phyloP scores from a whole-genome alignment of 2,888 invertebrate species.

The Sminthurides aquaticus region DNA sequence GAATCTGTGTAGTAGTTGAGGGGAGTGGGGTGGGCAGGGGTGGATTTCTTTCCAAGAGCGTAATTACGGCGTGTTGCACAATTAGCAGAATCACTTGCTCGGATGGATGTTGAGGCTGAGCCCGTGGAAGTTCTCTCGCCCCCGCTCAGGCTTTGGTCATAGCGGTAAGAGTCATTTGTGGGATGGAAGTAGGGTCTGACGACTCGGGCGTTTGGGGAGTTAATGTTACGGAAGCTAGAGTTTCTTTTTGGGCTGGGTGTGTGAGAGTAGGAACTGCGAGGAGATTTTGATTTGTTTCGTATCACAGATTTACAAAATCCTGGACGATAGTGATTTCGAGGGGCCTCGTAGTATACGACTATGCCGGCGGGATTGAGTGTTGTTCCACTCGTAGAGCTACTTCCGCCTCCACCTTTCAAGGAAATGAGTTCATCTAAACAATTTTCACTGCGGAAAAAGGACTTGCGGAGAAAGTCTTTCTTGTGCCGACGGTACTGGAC shows the following conservation, averaged over 20 bases:
- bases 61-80: not conserved
- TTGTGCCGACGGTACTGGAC: conserved; percentile 28
- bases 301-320: not conserved
- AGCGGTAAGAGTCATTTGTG: not conserved
- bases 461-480: conserved; percentile 22
- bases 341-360: not conserved
- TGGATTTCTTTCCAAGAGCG: not conserved
- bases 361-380: not conserved
- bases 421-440: conserved; percentile 15
- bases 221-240: not conserved
- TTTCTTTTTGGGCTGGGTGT: not conserved
- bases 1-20: not conserved
- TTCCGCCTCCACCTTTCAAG: no score
- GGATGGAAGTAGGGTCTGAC: not conserved
- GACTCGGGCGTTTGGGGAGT: not conserved
- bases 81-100: not conserved
- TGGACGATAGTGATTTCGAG: not conserved
- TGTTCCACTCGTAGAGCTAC: not conserved
- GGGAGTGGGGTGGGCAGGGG: not conserved
- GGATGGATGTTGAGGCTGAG: not conserved
- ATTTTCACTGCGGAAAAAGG: conserved; percentile 34
- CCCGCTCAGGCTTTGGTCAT: not conserved
- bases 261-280: not conserved
- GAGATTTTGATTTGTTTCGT: not conserved
- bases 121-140: not conserved